These are phyloP conservation scores for Glossophaga mutica DNA, from an alignment of 2,797 vertebrate species.

Conservation along the genomic window DNA sequence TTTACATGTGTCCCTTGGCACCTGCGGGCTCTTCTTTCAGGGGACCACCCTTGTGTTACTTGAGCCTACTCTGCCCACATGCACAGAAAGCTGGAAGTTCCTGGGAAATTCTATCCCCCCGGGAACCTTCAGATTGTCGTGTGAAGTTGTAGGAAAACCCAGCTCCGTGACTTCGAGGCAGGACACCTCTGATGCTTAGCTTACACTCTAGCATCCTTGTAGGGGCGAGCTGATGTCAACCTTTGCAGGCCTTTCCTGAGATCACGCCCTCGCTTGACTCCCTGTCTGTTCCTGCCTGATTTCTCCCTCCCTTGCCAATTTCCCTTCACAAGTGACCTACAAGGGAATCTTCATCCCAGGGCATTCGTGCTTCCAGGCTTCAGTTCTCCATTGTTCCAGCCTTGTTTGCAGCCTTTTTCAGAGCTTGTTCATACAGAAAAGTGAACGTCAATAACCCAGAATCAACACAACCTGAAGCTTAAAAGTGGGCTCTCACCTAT, in stretches of 20 bases:
- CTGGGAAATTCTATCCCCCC: not conserved
- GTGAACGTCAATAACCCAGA: not conserved
- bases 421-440: not conserved
- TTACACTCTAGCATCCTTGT: not conserved
- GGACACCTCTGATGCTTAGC: not conserved
- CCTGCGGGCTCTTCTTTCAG: not conserved
- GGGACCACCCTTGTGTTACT: not conserved
- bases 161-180: not conserved
- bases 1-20: not conserved
- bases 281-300: not conserved
- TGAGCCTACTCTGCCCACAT: not conserved
- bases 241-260: not conserved
- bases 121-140: not conserved
- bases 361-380: not conserved
- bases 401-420: not conserved
- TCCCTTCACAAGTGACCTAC: not conserved
- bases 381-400: not conserved
- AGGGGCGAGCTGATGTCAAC: not conserved
- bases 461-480: not conserved
- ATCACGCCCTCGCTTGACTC: not conserved
- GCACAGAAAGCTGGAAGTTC: not conserved
- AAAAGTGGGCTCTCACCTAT: not conserved
- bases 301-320: not conserved
- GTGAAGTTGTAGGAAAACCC: not conserved
- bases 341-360: not conserved